Base-by-base conservation (phyloP, 1,140 invertebrate species). In the Pararge aegeria region DNA sequence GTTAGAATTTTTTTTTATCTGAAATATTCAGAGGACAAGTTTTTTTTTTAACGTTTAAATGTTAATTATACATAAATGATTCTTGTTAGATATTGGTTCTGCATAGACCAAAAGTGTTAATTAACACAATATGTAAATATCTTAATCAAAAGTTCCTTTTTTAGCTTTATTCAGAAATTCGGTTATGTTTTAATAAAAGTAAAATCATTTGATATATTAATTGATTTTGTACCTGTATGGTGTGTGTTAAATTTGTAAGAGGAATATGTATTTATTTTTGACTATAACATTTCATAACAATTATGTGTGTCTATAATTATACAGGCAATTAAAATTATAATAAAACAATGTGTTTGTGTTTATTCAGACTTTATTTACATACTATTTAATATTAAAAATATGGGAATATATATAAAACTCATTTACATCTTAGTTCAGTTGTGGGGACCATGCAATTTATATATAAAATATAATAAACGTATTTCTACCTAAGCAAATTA, bases 311-410 rank as follows among this genome's bases (percentile, higher is more conserved):
- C 13, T 16, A 42, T 48, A 38, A 38, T n/a, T 29, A 21, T 53
- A 53, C 29, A 38, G 34, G 34, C 2, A 18, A 18, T 16, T 53
- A 53, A 53, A 52, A 37, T 24, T 9, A 53, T 16, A 38, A 38
- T 38, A 53, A 42, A 2, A 2, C 3, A 30, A 29, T 6, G 20
- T 53, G 51, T 16, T 38, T 38, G 34, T 53, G 19, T 38, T 7
- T 53, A 34, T 38, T 7, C 38, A 42, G 29, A 53, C 51, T 53
- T 52, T 52, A 52, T 53, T 42, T 42, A 42, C 37, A 40, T 16
- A 15, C 2, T 18, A 2, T 16, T 42, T 42, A 16, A 16, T 42
- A 18, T 16, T 34, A 34, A 34, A 34, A 34, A 34, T 34, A 34
- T 34, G 30, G 30, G 12, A 12, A 34, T 34, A 34, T n/a, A 34